Evolutionary conservation across 2,113 vertebrate species (phyloP).

Genomic region (Cathartes aura): DNA sequence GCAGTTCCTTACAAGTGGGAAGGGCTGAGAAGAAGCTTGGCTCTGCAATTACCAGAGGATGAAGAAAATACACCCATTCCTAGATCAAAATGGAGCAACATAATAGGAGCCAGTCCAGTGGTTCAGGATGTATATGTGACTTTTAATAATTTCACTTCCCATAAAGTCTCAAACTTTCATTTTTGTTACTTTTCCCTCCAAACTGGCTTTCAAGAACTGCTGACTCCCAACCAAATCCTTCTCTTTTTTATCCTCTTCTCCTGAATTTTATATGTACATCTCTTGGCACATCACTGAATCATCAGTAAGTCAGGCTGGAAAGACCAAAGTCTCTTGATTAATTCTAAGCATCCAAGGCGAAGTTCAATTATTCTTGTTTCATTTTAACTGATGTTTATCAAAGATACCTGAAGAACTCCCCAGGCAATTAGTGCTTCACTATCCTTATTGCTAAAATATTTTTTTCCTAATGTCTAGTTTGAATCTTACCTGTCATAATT

Average conservation of each 20-base stretch:
- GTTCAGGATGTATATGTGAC: background rate
- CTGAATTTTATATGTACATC: background rate
- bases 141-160: background rate
- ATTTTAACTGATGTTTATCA: background rate
- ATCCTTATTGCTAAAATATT: background rate
- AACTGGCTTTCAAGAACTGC: background rate
- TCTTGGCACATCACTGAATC: background rate
- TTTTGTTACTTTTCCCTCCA: background rate
- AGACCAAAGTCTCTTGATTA: background rate
- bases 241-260: background rate
- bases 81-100: background rate
- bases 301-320: background rate
- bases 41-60: background rate
- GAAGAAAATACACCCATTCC: background rate
- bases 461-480: background rate
- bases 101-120: background rate
- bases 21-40: background rate
- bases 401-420: background rate
- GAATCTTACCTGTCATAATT: background rate
- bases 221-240: background rate
- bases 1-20: background rate
- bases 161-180: background rate
- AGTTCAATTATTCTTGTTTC: background rate
- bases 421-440: background rate
- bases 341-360: background rate